These are phyloP conservation scores for Sarcophaga subvicina DNA, from an alignment of 2,888 invertebrate species.

Conservation along the genomic window DNA sequence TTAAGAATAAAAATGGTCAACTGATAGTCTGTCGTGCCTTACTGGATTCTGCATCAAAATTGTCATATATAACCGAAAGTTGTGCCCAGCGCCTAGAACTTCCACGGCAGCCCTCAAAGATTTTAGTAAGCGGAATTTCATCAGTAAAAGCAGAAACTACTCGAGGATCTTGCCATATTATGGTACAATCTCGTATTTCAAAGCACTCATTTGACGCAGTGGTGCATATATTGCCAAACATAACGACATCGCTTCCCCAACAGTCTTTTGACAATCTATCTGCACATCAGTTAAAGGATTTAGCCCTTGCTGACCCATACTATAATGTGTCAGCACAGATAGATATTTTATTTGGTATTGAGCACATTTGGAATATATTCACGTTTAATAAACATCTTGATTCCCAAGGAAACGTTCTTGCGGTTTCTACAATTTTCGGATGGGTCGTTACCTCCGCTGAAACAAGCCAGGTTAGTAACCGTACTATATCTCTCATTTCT, in stretches of 20 bases:
- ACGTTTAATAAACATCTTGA: conserved; percentile 19
- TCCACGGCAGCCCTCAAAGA: conserved; percentile 19
- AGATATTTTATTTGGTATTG: conserved; percentile 28
- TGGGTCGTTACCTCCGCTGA: conserved; percentile 42
- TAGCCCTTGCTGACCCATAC: conserved; percentile 37
- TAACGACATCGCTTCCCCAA: too few species aligned
- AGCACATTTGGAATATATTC: background rate
- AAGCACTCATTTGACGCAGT: conserved; percentile 14
- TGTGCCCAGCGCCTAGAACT: conserved; percentile 35
- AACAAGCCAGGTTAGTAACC: background rate
- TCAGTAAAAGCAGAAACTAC: conserved; percentile 43
- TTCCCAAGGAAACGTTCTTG: conserved; percentile 26
- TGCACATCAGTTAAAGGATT: background rate
- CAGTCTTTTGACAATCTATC: background rate
- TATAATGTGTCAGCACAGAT: conserved; percentile 34
- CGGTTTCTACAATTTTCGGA: conserved; percentile 47
- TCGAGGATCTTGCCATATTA: conserved; percentile 33
- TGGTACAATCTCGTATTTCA: conserved; percentile 21
- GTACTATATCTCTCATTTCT: conserved; percentile 22
- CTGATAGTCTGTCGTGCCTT: conserved; percentile 36
- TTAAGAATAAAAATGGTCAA: conserved; percentile 28
- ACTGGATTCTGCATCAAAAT: conserved; percentile 46
- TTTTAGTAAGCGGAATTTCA: conserved; percentile 36
- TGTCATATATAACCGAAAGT: conserved; percentile 44
- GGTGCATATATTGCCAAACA: too few species aligned